Conservation (phyloP, 2,888 invertebrate species). For the Lepetodrilus schrolli region DNA sequence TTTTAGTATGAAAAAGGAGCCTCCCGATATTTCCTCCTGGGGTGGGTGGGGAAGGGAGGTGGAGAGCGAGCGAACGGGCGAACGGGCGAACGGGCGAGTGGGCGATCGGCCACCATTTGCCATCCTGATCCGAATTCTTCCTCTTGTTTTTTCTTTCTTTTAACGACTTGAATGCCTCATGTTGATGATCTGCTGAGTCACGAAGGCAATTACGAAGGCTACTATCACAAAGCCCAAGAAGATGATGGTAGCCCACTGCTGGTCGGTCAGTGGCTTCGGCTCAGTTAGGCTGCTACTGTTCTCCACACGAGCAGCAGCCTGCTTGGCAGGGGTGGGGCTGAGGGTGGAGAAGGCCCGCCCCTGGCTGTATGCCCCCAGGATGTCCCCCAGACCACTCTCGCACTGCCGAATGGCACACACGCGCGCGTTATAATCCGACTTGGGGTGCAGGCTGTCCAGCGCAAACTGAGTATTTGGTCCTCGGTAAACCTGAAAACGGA, state of each 20-base stretch:
- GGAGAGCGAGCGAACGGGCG: no score
- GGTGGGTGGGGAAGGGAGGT: no score
- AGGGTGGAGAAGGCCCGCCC: conserved; percentile 80
- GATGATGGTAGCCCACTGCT: conserved; percentile 81
- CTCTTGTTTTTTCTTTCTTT: no score
- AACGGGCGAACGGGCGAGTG: no score
- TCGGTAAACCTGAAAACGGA: conserved; percentile 75
- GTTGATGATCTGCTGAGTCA: conserved; percentile 77
- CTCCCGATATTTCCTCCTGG: no score
- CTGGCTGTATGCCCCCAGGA: conserved; percentile 84
- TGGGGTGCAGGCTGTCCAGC: conserved; percentile 82
- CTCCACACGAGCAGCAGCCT: conserved; percentile 41
- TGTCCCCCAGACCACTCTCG: conserved; percentile 77
- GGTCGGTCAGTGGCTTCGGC: conserved; percentile 77
- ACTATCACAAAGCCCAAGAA: conserved; percentile 80
- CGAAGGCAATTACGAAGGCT: conserved; percentile 80
- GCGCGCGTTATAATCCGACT: conserved; percentile 85
- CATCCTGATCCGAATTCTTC: no score
- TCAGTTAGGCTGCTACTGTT: conserved; percentile 48
- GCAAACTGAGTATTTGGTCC: conserved; percentile 77
- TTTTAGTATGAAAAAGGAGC: no score
- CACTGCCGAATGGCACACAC: conserved; percentile 85
- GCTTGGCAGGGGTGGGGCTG: conserved; percentile 61
- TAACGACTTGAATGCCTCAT: conserved; percentile 21
- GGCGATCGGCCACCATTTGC: no score